Evolutionary conservation across 2,113 vertebrate genomes (phyloP).

Genomic region (Pandion haliaetus): DNA sequence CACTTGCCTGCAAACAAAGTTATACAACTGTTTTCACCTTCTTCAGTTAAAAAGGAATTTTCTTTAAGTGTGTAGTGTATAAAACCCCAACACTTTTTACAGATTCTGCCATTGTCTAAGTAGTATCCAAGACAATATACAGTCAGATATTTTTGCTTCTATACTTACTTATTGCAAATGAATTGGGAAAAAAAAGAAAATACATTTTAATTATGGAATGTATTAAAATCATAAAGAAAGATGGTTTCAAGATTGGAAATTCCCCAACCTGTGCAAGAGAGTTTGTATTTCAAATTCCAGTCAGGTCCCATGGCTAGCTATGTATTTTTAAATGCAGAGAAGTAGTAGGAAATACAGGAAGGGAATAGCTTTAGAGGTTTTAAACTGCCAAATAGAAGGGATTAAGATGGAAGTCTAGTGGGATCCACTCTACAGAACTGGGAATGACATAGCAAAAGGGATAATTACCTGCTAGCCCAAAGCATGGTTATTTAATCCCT

Average conservation of each 20-base stretch:
- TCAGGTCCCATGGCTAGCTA: neutral
- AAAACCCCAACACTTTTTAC: neutral
- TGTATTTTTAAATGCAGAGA: neutral
- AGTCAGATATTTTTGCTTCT: neutral
- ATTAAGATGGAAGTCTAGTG: neutral
- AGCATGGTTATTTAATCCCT: neutral
- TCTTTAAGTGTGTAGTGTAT: neutral
- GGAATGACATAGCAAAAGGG: neutral
- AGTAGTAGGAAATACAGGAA: neutral
- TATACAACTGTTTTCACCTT: neutral
- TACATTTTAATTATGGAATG: neutral
- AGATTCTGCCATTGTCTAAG: neutral
- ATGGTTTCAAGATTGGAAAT: neutral
- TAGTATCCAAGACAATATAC: neutral
- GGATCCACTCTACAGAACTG: neutral
- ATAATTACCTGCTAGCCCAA: neutral
- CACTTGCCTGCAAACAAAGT: neutral
- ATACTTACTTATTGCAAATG: neutral
- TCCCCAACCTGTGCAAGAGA: neutral
- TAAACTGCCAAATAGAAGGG: neutral
- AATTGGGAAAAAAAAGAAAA: neutral
- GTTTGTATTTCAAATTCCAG: neutral
- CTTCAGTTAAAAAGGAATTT: neutral
- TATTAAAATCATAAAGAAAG: neutral
- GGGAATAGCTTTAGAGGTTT: neutral